These are phyloP conservation scores for Motacilla tschutschensis DNA, from an alignment of 2,113 vertebrate species.

Conservation along the genomic window DNA sequence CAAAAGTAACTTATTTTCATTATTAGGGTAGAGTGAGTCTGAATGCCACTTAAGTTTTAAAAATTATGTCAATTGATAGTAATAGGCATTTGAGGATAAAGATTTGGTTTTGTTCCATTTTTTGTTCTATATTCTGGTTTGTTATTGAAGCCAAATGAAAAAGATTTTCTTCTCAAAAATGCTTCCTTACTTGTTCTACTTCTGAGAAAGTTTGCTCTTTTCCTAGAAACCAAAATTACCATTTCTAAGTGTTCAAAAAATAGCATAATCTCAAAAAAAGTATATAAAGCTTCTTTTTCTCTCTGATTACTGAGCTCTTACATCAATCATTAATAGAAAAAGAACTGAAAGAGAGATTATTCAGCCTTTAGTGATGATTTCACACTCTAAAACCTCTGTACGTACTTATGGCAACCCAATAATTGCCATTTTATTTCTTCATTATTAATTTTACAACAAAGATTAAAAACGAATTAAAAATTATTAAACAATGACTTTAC, in stretches of 20 bases:
- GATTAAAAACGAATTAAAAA: background rate
- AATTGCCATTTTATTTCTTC: background rate
- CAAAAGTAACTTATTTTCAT: background rate
- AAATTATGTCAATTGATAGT: accelerated
- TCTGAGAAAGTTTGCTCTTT: background rate
- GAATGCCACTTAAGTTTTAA: background rate
- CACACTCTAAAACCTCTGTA: background rate
- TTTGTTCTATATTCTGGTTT: background rate
- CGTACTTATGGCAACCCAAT: background rate
- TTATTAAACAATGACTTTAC: background rate
- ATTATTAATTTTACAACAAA: background rate
- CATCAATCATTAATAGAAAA: background rate
- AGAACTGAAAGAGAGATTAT: background rate
- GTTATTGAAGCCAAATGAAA: background rate
- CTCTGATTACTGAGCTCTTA: background rate
- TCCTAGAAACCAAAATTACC: background rate
- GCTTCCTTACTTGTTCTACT: background rate
- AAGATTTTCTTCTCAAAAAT: background rate
- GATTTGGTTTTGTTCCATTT: background rate
- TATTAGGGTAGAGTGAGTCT: background rate
- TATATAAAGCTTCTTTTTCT: background rate
- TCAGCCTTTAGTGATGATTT: background rate
- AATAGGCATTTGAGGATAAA: background rate
- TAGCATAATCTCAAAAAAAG: background rate
- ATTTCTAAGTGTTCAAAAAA: background rate